Base-by-base conservation (phyloP, 2,797 vertebrate species). In the Alauda arvensis region DNA sequence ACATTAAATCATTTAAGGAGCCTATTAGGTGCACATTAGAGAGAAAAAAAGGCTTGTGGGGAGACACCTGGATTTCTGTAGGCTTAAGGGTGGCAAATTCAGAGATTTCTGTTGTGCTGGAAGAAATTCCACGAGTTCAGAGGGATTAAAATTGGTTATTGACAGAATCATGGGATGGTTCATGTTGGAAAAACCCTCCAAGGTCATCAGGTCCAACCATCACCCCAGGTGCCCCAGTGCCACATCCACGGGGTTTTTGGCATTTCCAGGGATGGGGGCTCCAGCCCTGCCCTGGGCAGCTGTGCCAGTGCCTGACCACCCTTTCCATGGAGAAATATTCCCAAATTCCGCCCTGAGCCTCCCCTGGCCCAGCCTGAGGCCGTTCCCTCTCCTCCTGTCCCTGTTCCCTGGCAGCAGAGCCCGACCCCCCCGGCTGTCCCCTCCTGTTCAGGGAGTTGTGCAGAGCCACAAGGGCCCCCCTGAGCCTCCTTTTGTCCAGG, bases 281-380 rank as follows among this genome's bases (percentile, higher is more conserved):
- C 23, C 72, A n/a, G 0, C 26, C 0, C 18, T 49, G 20, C 48
- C 42, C 42, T 34, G 34, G 34, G 42, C 42, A 42, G 57, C 24
- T 45, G 24, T 46, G 1, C 33, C 53, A 67, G 1, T 0, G 26
- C 23, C 0, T 6, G 15, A 21, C 5, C 1, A 4, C 8, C 8
- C 10, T 43, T 17, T 14, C 39, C 18, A 17, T 1, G 37, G 0
- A 19, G 1, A 1, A 52, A 9, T 9, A 0, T 5, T 6, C 26
- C 18, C 45, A 5, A 1, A 1, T 1, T n/a, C 45, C 45, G 10
- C 0, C 28, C 28, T 51, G 23, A 3, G 0, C 18, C 37, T 51
- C 2, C 26, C 52, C 69, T 57, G 43, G 37, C 37, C 5, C 79
- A 83, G 45, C n/a, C 26, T 37, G 69, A 43, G 69, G 79, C 79